phyloP scores from a whole-genome alignment of 1,140 invertebrate species.

The Drepana arcuata region DNA sequence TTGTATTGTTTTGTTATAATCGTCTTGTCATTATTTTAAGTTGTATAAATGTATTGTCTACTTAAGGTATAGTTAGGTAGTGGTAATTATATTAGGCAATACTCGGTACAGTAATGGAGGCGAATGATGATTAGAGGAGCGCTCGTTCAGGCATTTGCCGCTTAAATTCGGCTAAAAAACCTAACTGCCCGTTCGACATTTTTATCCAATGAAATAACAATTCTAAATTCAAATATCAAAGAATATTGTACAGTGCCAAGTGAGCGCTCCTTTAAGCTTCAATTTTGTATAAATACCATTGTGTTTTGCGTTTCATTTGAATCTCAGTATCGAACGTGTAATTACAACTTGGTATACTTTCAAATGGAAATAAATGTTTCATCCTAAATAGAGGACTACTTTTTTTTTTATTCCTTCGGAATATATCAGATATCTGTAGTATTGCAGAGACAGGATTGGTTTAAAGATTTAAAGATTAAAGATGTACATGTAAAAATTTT shows the following conservation, averaged over 20 bases:
- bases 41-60: conserved; percentile 69
- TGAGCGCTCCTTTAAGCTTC: conserved; percentile 6
- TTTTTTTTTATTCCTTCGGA: no score
- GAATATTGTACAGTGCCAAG: no score
- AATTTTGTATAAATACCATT: conserved; percentile 62
- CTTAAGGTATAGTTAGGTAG: conserved; percentile 67
- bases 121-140: background rate
- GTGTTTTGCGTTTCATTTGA: conserved; percentile 66
- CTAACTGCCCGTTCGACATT: no score
- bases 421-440: no score
- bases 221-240: no score
- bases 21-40: conserved; percentile 70
- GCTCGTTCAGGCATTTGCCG: conserved; percentile 3
- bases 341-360: conserved; percentile 68
- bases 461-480: no score
- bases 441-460: no score
- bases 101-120: conserved; percentile 23
- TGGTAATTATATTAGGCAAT: conserved; percentile 64
- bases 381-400: no score
- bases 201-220: no score
- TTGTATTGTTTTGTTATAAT: conserved; percentile 57
- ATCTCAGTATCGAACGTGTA: conserved; percentile 66
- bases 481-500: no score
- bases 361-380: conserved; percentile 71
- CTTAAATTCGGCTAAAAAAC: no score